Percentiles rank a stretch among this genome's conserved stretches.
These are phyloP conservation scores for Dysmachus trigonus DNA, from an alignment of 2,888 invertebrate genomes.

Conservation along the genomic window DNA sequence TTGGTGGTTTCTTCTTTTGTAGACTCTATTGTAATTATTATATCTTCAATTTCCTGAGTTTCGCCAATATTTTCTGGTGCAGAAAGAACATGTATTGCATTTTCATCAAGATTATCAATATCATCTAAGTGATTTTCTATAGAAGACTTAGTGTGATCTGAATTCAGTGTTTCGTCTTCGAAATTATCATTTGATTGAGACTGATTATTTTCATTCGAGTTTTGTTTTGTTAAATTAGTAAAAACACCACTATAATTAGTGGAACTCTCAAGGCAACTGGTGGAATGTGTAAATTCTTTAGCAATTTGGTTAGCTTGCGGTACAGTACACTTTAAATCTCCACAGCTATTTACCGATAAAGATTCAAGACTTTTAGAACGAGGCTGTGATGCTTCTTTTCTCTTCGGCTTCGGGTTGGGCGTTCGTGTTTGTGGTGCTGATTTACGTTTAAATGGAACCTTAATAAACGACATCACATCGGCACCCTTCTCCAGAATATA, in stretches of 20 bases:
- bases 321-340: slow-evolving; percentile 41
- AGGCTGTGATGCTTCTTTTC: slow-evolving; percentile 51
- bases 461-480: slow-evolving; percentile 61
- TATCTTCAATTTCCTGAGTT: neutral
- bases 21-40: neutral
- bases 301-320: neutral
- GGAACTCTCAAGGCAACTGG: neutral
- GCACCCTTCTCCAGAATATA: slow-evolving; percentile 54
- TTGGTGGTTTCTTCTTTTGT: neutral
- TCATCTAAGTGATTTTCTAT: slow-evolving; percentile 62
- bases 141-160: slow-evolving; percentile 57
- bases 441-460: slow-evolving; percentile 56
- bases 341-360: slow-evolving; percentile 63
- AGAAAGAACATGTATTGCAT: slow-evolving; percentile 48
- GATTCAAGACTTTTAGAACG: slow-evolving; percentile 63
- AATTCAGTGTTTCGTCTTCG: neutral
- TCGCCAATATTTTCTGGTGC: slow-evolving; percentile 45
- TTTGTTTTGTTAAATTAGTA: neutral
- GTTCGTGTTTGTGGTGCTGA: slow-evolving; percentile 53
- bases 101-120: slow-evolving; percentile 62
- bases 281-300: neutral
- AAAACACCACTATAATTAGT: neutral
- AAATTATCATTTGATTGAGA: neutral
- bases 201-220: neutral
- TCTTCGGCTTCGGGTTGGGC: slow-evolving; percentile 58